These are phyloP conservation scores for Ovibos moschatus DNA, from an alignment of 2,113 vertebrate species.

Conservation along the genomic window DNA sequence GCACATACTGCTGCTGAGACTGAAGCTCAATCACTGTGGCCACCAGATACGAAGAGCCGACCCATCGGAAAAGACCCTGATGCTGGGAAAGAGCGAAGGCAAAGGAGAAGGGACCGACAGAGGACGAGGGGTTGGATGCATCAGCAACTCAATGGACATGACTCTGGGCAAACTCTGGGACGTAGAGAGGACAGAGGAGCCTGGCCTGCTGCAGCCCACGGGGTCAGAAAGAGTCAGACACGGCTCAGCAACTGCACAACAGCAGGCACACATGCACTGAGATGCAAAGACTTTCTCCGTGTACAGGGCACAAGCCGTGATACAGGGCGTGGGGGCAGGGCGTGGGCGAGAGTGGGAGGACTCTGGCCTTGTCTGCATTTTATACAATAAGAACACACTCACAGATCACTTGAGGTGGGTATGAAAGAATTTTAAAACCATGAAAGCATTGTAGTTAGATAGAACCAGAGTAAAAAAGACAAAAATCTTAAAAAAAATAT, in stretches of 20 bases:
- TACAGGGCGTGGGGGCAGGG: accelerated
- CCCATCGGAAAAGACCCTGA: background rate
- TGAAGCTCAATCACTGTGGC: background rate
- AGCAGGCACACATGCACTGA: background rate
- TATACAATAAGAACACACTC: background rate
- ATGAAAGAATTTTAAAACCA: too few relatives aligned
- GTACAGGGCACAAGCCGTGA: background rate
- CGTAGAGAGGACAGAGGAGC: accelerated
- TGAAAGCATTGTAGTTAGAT: background rate
- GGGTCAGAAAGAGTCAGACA: accelerated
- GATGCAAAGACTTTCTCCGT: background rate
- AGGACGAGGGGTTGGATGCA: accelerated
- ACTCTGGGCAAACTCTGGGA: background rate
- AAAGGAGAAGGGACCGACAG: background rate
- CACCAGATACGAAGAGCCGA: background rate
- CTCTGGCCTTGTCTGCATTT: background rate
- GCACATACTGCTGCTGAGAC: background rate
- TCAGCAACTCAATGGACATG: background rate
- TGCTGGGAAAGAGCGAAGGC: background rate
- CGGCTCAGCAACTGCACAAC: accelerated
- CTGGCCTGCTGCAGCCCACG: accelerated
- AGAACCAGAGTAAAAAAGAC: background rate
- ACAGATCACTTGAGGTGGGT: background rate
- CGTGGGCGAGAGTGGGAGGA: accelerated
- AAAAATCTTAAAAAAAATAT: background rate